A percentile compares a stretch with the other conserved stretches of the same genome.
These are phyloP conservation scores for Lophura nycthemera DNA, from an alignment of 2,113 vertebrate genomes.

Conservation along the genomic window DNA sequence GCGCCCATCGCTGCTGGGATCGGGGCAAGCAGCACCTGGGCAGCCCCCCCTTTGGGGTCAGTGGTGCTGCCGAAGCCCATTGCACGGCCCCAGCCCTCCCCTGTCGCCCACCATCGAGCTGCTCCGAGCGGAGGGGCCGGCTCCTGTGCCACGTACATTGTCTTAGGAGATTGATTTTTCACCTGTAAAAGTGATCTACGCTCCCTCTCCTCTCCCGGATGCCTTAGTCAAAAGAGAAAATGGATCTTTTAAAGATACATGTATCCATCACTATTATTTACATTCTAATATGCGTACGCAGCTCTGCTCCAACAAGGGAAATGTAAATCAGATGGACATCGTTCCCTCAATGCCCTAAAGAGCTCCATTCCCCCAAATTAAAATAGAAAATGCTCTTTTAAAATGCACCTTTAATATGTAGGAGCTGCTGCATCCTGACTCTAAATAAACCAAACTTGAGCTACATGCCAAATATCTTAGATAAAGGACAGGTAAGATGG, in stretches of 20 bases:
- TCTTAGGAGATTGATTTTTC: slow-evolving; percentile 67
- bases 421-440: slow-evolving; percentile 76
- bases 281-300: slow-evolving; percentile 75
- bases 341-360: slow-evolving; percentile 79
- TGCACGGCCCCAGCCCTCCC: neutral
- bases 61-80: neutral
- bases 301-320: slow-evolving; percentile 75
- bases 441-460: slow-evolving; percentile 84
- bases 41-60: neutral
- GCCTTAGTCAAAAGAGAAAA: slow-evolving; percentile 74
- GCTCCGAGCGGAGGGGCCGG: neutral
- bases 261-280: slow-evolving; percentile 84
- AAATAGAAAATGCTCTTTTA: slow-evolving; percentile 83
- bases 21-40: neutral
- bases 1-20: neutral
- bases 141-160: neutral
- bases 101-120: neutral
- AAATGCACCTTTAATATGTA: slow-evolving; percentile 87
- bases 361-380: slow-evolving; percentile 81
- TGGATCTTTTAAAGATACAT: slow-evolving; percentile 82
- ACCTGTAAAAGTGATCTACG: slow-evolving; percentile 71
- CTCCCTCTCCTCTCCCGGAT: slow-evolving; percentile 37
- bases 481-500: slow-evolving; percentile 82
- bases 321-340: slow-evolving; percentile 83
- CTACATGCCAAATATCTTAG: slow-evolving; percentile 80